Conservation (phyloP, 2,113 vertebrate genomes). For the Caranx ignobilis region DNA sequence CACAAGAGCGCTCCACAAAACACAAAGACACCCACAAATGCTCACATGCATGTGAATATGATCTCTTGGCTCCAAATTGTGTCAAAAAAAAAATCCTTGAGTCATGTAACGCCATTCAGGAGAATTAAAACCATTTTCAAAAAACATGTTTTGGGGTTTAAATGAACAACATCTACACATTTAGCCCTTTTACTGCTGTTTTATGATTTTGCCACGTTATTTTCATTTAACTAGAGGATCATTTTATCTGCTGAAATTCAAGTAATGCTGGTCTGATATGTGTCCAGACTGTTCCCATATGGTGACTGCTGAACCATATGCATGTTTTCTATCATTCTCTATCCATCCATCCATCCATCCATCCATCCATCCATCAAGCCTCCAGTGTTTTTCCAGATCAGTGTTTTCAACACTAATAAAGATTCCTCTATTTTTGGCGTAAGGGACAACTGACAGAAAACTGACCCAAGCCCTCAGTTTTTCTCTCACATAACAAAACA, state of each 20-base stretch:
- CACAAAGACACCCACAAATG: constrained; percentile 46
- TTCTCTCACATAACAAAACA: constrained; percentile 55
- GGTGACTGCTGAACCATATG: constrained; percentile 21
- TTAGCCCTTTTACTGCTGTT: background rate
- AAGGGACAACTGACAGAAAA: constrained; percentile 49
- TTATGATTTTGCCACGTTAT: background rate
- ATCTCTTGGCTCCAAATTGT: constrained; percentile 7
- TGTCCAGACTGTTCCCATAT: constrained; percentile 20
- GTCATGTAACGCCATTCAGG: background rate
- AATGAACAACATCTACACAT: background rate
- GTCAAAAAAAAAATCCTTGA: constrained; percentile 3
- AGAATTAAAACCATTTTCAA: background rate
- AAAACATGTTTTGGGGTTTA: background rate
- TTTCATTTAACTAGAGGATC: background rate
- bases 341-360: background rate
- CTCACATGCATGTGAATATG: constrained; percentile 12
- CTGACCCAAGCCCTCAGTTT: constrained; percentile 48
- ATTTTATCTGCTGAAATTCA: constrained; percentile 24
- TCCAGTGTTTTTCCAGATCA: constrained; percentile 39
- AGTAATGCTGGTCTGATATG: constrained; percentile 27
- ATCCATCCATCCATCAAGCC: background rate
- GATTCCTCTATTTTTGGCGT: constrained; percentile 40
- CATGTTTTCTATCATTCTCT: constrained; percentile 20
- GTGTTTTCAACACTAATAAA: constrained; percentile 48
- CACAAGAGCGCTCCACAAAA: constrained; percentile 32